Base-by-base conservation (phyloP, 1,140 invertebrate species). In the Bombus confusus region DNA sequence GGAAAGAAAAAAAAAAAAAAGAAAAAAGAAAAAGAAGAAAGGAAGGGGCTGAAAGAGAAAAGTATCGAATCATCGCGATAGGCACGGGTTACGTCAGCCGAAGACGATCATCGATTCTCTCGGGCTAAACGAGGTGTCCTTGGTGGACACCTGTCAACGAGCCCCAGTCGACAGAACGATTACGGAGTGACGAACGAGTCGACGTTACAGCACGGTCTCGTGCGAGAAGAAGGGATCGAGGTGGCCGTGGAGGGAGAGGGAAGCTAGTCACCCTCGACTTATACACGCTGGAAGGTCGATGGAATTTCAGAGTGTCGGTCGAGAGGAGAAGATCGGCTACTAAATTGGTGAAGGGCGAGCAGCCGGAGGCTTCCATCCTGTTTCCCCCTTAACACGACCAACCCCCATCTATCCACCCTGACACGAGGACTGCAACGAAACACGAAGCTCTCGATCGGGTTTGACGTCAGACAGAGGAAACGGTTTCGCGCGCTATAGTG, bases 401-500 rank as follows among this genome's bases (percentile, higher is more conserved):
- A 47, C 41, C 43, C 72, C 41, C 39, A 64, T 78, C 69, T 76
- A 41, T n/a, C 18, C 28, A 64, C 78, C 86, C 72, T 34, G 25
- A 68, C 52, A 13, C 47, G 75, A 66, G 34, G 41, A 52, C 57
- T 88, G 62, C 88, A 87, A 25, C 78, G 52, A 52, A 68, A 28
- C 43, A 62, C 39, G 31, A 22, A 52, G 18, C 77, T 57, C 59
- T 39, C 80, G 62, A 85, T 87, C 72, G 87, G 76, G 86, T 88
- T 41, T 89, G 92, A 93, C 92, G 91, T 92, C 93, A 93, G 94
- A 94, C 93, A 93, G 91, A 92, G 90, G 91, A 88, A 85, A 90
- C 90, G 73, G 90, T 91, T 81, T 88, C 85, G 92, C 80, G 90
- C 82, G 89, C 8, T 77, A 77, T 91, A 92, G 89, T 94, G 93